A percentile compares a stretch with the other conserved stretches of the same genome.
phyloP scores from a whole-genome alignment of 2,888 invertebrate species.

The Nebria brevicollis region DNA sequence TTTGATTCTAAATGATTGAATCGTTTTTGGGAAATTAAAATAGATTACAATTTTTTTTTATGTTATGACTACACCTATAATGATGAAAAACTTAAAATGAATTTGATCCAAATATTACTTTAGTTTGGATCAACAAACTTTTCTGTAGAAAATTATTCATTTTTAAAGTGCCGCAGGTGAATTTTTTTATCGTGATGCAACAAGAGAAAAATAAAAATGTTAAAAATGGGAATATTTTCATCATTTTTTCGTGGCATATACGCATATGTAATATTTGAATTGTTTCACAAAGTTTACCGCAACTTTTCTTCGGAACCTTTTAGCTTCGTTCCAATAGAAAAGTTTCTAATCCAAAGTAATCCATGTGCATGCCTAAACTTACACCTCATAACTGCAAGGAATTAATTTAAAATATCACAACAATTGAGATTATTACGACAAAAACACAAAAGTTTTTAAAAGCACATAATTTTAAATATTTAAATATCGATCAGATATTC shows the following conservation, averaged over 20 bases:
- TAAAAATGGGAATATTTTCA: not conserved
- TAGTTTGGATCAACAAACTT: not conserved
- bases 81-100: not conserved
- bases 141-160: not conserved
- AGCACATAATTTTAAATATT: too few relatives aligned
- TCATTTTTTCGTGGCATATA: not conserved
- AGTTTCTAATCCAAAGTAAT: constrained; percentile 37
- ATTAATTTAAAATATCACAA: not conserved
- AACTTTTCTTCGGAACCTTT: constrained; percentile 22
- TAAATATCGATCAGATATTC: too few relatives aligned
- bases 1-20: too few relatives aligned
- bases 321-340: constrained; percentile 28
- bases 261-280: constrained; percentile 9
- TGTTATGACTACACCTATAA: not conserved
- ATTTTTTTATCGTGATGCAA: not conserved
- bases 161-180: not conserved
- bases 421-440: too few relatives aligned
- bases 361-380: constrained; percentile 15
- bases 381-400: constrained; percentile 1
- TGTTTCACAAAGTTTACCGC: not conserved
- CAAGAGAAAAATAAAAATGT: not conserved
- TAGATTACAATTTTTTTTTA: too few relatives aligned
- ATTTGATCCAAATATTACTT: not conserved
- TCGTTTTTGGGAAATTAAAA: too few relatives aligned
- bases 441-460: too few relatives aligned